Evolutionary conservation across 2,888 invertebrate species (phyloP), one percentile per base, ranked within the genome.

Genomic region (Ectemnius continuus): DNA sequence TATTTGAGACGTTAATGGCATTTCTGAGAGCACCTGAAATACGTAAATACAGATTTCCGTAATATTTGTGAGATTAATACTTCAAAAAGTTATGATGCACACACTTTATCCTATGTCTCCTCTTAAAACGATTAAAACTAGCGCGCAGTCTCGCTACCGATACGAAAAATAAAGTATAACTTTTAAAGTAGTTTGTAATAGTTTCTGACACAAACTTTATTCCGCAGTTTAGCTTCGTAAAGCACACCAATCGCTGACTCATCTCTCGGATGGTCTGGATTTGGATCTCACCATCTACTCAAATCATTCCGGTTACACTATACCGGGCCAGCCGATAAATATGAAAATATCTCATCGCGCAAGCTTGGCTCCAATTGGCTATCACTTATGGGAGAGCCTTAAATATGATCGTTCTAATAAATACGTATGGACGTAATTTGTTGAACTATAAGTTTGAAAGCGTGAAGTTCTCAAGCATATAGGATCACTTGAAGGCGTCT

Each of bases 321-420:
- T 45, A 47, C 59, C 66, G 66, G 60, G 23, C 66, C 66, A 66
- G 66, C 66, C 66, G 66, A 58, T 58, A 47, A 47, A 23, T 48
- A 47, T 26, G 6, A 58, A 47, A 66, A 66, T 59, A 59, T 66
- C 59, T 46, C 26, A 20, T 28, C 20, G 66, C 47, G 48, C n/a
- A 48, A 67, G 62, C 62, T 6, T 20, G 23, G 36, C 8, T 45
- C n/a, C 16, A 52, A 6, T 16, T 6, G n/a, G 52, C 14, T 52
- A 16, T 16, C 16, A 14, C 52, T 5, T n/a, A 47, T 2, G n/a
- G 4, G 13, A 2, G 47, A 16, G 16, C 52, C 4, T 61, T 47
- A 18, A 20, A 14, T 46, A n/a, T 45, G 23, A 61, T 18, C 18
- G 14, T 61, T 46, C n/a, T 46, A 46, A 18, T 4, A 45, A 26